Conservation (phyloP, 2,888 invertebrate species). For the Leptopilina syphax region DNA sequence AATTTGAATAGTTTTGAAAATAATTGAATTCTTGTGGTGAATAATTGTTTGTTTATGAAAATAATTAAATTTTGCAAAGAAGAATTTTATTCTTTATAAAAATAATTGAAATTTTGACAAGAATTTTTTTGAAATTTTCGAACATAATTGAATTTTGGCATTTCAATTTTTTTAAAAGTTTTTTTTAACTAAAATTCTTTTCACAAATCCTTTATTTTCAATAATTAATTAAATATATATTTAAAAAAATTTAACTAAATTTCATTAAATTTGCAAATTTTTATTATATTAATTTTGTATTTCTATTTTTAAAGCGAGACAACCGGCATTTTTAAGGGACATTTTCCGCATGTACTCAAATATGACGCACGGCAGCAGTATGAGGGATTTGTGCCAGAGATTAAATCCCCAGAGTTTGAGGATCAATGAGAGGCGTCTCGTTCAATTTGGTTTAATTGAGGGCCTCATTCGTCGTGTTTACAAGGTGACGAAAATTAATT, state of each 20-base stretch:
- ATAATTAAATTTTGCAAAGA: too few relatives aligned
- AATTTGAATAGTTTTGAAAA: too few relatives aligned
- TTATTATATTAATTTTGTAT: neutral
- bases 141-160: too few relatives aligned
- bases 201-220: too few relatives aligned
- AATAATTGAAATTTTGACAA: too few relatives aligned
- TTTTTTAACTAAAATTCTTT: too few relatives aligned
- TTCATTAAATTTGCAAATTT: neutral
- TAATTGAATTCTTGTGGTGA: too few relatives aligned
- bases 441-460: constrained; percentile 92
- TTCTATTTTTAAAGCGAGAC: constrained; percentile 78
- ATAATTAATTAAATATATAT: too few relatives aligned
- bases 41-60: neutral
- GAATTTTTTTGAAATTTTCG: too few relatives aligned
- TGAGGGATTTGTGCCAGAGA: constrained; percentile 86
- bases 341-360: constrained; percentile 87
- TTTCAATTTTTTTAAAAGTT: too few relatives aligned
- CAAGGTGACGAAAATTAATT: constrained; percentile 78
- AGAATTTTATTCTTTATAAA: too few relatives aligned
- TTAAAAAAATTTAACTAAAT: neutral
- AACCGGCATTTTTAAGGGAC: constrained; percentile 83
- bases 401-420: constrained; percentile 85
- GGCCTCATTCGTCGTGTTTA: constrained; percentile 89
- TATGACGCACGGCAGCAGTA: constrained; percentile 87
- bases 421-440: constrained; percentile 88